Conservation (phyloP, 2,888 invertebrate species). For the Hirtodrosophila alboralis region DNA sequence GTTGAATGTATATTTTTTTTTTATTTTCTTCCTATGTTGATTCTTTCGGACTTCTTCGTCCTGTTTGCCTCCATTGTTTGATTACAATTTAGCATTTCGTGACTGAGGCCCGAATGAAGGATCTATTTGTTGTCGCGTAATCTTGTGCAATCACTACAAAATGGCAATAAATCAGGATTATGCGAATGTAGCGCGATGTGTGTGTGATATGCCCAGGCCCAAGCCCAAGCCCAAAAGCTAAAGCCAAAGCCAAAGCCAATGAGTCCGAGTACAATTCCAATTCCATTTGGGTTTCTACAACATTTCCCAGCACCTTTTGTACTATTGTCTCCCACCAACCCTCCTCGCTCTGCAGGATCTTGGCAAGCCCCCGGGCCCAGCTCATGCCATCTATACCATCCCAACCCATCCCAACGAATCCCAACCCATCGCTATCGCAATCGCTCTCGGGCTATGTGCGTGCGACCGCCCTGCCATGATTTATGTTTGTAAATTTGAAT, state of each 20-base stretch:
- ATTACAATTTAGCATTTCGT: slow-evolving; percentile 82
- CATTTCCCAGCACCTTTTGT: slow-evolving; percentile 55
- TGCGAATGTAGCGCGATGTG: slow-evolving; percentile 81
- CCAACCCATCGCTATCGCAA: slow-evolving; percentile 36
- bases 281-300: slow-evolving; percentile 31
- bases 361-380: slow-evolving; percentile 22
- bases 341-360: slow-evolving; percentile 47
- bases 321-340: slow-evolving; percentile 31
- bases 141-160: slow-evolving; percentile 83
- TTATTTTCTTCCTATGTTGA: slow-evolving; percentile 1
- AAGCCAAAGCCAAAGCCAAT: slow-evolving; percentile 30
- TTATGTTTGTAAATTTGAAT: slow-evolving; percentile 80
- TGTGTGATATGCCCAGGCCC: slow-evolving; percentile 63
- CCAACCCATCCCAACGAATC: slow-evolving; percentile 8
- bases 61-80: slow-evolving; percentile 72
- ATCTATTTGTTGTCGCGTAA: slow-evolving; percentile 83
- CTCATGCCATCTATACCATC: slow-evolving; percentile 3
- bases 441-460: slow-evolving; percentile 55
- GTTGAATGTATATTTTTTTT: slow-evolving; percentile 48
- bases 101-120: slow-evolving; percentile 78
- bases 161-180: slow-evolving; percentile 84
- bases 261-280: slow-evolving; percentile 36
- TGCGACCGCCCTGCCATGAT: slow-evolving; percentile 71
- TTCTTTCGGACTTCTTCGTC: slow-evolving; percentile 11
- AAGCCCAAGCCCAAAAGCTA: slow-evolving; percentile 18